These are phyloP conservation scores for Brienomyrus brachyistius DNA, from an alignment of 2,113 vertebrate species.

Conservation along the genomic window DNA sequence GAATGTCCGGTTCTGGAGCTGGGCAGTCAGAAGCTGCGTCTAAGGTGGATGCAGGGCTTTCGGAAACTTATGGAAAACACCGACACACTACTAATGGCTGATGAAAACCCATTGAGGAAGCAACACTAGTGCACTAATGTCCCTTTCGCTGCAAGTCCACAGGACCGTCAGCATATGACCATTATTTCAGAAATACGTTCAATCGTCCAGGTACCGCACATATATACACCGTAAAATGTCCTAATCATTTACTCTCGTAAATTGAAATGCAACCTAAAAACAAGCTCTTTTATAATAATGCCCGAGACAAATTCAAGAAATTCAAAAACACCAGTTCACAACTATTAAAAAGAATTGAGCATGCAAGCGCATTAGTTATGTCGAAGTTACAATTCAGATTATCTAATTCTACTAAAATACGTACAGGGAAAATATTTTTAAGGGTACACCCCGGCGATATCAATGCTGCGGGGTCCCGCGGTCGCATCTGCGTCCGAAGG, in stretches of 20 bases:
- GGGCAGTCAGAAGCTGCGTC: background rate
- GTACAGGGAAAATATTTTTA: background rate
- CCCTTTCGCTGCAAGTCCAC: background rate
- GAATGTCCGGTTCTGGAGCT: background rate
- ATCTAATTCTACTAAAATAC: background rate
- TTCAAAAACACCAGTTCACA: background rate
- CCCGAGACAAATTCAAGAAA: background rate
- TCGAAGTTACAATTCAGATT: background rate
- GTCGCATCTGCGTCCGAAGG: background rate
- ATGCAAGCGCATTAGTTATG: background rate
- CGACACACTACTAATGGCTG: background rate
- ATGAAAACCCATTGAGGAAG: background rate
- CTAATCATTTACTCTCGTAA: background rate
- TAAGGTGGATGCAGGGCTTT: background rate
- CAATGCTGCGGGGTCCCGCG: background rate
- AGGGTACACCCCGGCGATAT: background rate
- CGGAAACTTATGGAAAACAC: background rate
- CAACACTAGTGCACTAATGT: background rate
- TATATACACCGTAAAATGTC: background rate
- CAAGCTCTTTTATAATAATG: background rate
- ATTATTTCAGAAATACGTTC: background rate
- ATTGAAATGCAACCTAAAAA: background rate
- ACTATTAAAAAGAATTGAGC: background rate
- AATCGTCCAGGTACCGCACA: background rate
- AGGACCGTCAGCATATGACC: background rate